Evolutionary conservation across 2,113 vertebrate species (phyloP), one percentile per base, ranked within the genome.

Genomic region (Motacilla alba): DNA sequence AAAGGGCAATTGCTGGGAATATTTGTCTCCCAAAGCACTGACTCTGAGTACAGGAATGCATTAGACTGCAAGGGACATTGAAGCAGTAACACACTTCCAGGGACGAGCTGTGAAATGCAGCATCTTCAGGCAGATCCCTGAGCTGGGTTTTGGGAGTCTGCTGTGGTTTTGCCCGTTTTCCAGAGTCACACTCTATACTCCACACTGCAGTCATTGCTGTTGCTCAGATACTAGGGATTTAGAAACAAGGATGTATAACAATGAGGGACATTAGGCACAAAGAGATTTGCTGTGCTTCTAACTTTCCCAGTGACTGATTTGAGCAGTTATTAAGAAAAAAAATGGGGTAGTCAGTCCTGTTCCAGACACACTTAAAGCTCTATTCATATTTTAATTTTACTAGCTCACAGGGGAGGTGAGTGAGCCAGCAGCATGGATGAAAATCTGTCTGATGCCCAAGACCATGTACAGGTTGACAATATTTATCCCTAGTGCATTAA

Each of bases 311-410:
- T 67, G 70, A 23, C 52, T 63, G 69, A 78, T 86, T 41, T 67
- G 58, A 31, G 78, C 47, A 55, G 78, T 63, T 83, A 24, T 62
- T 89, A 90, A 88, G 72, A 59, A 72, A 70, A n/a, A 60, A 87
- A 86, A 68, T 2, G 0, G n/a, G 9, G 9, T 44, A 55, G 52
- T 60, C 37, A 37, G 22, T 60, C 64, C 79, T 80, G 35, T 74
- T 96, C 64, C 60, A 92, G 78, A 86, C 83, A 31, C 68, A 24
- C 79, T 90, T 83, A 77, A 60, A 67, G 44, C 69, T 93, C 67
- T 89, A 30, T 77, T 92, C 64, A 22, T 78, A 82, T 80, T 94
- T 93, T 86, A 85, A 74, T 90, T 95, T 95, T 31, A 47, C 68
- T 75, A 63, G 75, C 64, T 89, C 37, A 13, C 41, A 19, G 49